These are phyloP conservation scores for Thereva nobilitata DNA, from an alignment of 2,888 invertebrate species.

Conservation along the genomic window DNA sequence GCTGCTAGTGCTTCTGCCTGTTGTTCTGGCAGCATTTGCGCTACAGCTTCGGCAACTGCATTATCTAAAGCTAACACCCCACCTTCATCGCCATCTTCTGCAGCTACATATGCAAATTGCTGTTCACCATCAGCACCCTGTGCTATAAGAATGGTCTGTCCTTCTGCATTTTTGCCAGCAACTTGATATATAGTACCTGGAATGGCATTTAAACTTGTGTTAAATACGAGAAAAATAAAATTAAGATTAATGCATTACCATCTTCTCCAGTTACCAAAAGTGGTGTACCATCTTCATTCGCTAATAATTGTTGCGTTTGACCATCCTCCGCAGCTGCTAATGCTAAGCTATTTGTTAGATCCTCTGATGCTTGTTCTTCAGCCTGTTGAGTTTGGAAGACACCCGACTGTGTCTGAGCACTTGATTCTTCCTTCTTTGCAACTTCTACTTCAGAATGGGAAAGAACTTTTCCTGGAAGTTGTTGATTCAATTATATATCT, in stretches of 20 bases:
- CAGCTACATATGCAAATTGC: constrained; percentile 69
- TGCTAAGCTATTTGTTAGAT: constrained; percentile 43
- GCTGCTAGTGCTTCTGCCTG: constrained; percentile 49
- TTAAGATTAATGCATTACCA: constrained; percentile 69
- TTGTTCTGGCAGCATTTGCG: constrained; percentile 53
- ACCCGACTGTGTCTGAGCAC: constrained; percentile 42
- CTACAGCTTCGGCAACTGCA: constrained; percentile 57
- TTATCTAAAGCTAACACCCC: constrained; percentile 59
- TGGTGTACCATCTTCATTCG: constrained; percentile 67
- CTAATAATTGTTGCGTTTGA: constrained; percentile 56
- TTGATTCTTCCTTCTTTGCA: neutral
- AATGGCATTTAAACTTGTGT: neutral
- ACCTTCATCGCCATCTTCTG: constrained; percentile 65
- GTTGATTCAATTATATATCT: constrained; percentile 34
- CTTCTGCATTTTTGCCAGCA: constrained; percentile 78
- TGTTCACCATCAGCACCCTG: constrained; percentile 77
- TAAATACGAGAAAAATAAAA: neutral
- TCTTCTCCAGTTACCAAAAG: constrained; percentile 83
- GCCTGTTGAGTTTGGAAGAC: constrained; percentile 49
- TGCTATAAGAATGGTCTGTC: constrained; percentile 74
- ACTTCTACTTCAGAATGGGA: constrained; percentile 68
- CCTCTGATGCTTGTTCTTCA: constrained; percentile 47
- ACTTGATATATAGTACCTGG: constrained; percentile 62
- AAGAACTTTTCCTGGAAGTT: constrained; percentile 51
- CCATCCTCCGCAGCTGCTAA: constrained; percentile 61